Conservation (phyloP, 35 echinoderm and acorn worm species). For the Ptychodera flava region DNA sequence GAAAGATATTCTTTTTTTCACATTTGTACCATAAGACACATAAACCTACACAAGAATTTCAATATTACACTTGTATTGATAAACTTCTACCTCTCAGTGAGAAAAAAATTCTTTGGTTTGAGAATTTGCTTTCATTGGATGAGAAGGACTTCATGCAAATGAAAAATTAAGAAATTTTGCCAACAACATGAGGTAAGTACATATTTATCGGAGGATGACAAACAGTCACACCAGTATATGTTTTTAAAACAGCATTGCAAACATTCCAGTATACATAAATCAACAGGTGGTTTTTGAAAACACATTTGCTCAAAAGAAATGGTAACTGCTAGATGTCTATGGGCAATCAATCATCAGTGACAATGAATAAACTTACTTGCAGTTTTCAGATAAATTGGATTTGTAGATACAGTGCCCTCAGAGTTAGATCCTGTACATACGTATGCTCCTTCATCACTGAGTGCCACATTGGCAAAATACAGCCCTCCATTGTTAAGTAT, state of each 20-base stretch:
- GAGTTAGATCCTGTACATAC: constrained; percentile 71
- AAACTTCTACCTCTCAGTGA: not conserved
- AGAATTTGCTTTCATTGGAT: too few species aligned
- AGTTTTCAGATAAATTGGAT: constrained; percentile 38
- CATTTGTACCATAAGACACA: not conserved
- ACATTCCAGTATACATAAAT: not conserved
- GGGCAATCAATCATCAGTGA: too few species aligned
- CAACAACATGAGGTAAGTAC: too few species aligned
- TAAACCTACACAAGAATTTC: not conserved
- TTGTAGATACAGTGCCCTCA: constrained; percentile 48
- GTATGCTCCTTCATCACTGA: constrained; percentile 56
- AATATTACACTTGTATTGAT: not conserved
- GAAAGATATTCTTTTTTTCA: not conserved
- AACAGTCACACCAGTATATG: too few species aligned
- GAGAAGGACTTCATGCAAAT: too few species aligned
- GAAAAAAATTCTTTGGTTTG: too few species aligned
- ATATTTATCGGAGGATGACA: too few species aligned
- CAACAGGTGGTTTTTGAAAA: too few species aligned
- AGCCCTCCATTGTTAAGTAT: constrained; percentile 48
- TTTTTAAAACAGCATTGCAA: not conserved
- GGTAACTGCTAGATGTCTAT: too few species aligned
- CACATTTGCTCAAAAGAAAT: too few species aligned
- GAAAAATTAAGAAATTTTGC: too few species aligned
- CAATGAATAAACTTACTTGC: constrained; percentile 84
- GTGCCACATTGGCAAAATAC: constrained; percentile 29